Evolutionary conservation across 2,113 vertebrate species (phyloP), one percentile per base, ranked within the genome.

Genomic region (Colinus virginianus): DNA sequence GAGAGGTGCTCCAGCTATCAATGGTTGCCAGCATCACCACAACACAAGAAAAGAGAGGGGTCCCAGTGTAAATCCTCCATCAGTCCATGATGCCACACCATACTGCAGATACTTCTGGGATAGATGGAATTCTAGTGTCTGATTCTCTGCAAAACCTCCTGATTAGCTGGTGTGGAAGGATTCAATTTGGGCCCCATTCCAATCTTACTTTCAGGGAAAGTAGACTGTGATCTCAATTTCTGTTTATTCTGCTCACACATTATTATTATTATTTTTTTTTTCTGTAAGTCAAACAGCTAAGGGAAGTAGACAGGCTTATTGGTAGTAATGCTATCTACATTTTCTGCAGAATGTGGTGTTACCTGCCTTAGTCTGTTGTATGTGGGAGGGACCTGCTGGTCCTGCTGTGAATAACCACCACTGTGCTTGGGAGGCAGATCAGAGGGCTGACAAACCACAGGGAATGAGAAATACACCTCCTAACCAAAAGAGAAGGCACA

Each of bases 401-500:
- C 86, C 87, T 91, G 72, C 78, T 93, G 88, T 81, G 94, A 90
- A 83, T 64, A 93, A 92, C 48, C 34, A 62, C 16, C 40, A 13
- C 62, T 78, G 67, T 4, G 80, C 75, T 56, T 15, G 3, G 56
- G 59, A 30, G 68, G 62, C 34, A 53, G 53, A 79, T 49, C 34
- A 69, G 67, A 88, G 76, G 36, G 23, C 10, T 80, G 55, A 59
- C 95, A 90, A 89, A 51, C 3, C 75, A 75, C 81, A 10, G 11
- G 43, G 80, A 42, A 42, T 23, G 58, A 87, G 53, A 90, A 84
- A 69, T 30, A 21, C 38, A 42, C 66, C 46, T 93, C 59, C 70
- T 72, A 87, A 45, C 45, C 3, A 1, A 67, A 64, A 22, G 17
- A 67, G 53, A 82, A 62, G 64, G 59, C 1, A 19, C 70, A 71